These are phyloP conservation scores for Pecten maximus DNA, from an alignment of 2,888 invertebrate species.

Conservation along the genomic window DNA sequence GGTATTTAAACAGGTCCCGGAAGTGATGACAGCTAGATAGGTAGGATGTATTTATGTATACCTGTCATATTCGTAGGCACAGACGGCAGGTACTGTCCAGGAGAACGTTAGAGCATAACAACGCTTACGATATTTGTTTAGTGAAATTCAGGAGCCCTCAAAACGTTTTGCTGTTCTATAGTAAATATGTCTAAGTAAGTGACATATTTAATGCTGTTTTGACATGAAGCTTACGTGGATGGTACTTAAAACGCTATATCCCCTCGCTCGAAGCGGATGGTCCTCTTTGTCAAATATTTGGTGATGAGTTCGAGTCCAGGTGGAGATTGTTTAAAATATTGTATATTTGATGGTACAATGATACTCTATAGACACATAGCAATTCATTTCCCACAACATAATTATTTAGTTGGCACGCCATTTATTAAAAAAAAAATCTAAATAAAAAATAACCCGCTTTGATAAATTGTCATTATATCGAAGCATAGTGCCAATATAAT, in stretches of 20 bases:
- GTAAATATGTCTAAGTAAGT: background rate
- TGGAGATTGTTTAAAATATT: too few species aligned
- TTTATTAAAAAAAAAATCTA: too few species aligned
- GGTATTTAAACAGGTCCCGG: background rate
- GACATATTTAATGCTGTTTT: slow-evolving; percentile 29
- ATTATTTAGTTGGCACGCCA: too few species aligned
- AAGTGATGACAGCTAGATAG: background rate
- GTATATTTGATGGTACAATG: too few species aligned
- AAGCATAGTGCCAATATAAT: too few species aligned
- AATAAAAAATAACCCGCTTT: too few species aligned
- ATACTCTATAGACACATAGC: too few species aligned
- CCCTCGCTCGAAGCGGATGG: background rate
- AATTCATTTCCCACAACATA: too few species aligned
- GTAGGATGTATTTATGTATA: background rate
- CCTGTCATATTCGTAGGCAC: background rate
- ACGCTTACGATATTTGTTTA: background rate
- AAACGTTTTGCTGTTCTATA: background rate
- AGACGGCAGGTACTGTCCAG: background rate
- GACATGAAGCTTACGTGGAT: background rate
- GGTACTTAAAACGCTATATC: background rate
- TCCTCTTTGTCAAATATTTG: background rate
- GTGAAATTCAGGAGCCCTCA: background rate
- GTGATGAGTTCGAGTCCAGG: too few species aligned
- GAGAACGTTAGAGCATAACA: background rate
- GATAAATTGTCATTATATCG: too few species aligned